Percentiles rank a stretch among this genome's conserved stretches.
Conservation (phyloP, 92 coral and sea anemone genomes). For the Bergia sp. region DNA sequence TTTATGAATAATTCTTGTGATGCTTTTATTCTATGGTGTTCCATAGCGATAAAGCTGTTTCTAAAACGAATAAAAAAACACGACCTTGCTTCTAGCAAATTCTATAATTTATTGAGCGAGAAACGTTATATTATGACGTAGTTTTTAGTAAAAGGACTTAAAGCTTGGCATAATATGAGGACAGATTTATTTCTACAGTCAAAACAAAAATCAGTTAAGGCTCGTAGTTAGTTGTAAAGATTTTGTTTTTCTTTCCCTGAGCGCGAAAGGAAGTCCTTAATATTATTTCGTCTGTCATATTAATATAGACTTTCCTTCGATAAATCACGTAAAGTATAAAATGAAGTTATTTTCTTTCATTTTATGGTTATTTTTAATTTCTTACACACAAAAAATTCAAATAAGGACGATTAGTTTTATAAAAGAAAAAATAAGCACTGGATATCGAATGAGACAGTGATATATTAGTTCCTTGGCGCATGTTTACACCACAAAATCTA, state of each 20-base stretch:
- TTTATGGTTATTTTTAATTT: neutral
- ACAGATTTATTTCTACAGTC: neutral
- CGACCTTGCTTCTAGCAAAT: neutral
- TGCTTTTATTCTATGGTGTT: neutral
- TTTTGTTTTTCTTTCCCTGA: neutral
- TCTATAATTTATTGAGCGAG: neutral
- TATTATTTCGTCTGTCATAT: neutral
- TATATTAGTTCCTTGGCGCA: neutral
- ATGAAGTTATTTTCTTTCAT: too few species aligned
- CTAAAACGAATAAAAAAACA: neutral
- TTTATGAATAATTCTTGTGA: neutral
- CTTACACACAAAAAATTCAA: neutral
- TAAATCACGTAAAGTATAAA: neutral
- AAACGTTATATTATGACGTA: too few species aligned
- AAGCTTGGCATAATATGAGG: too few species aligned
- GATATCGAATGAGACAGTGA: neutral
- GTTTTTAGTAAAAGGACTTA: too few species aligned
- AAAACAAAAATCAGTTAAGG: neutral
- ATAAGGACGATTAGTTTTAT: neutral
- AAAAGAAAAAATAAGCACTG: neutral
- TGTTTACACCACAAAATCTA: conserved; percentile 13
- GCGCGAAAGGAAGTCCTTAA: neutral
- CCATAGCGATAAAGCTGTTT: neutral
- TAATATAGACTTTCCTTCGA: neutral
- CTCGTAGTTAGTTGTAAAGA: neutral